A percentile compares a stretch with the other conserved stretches of the same genome.
phyloP scores from a whole-genome alignment of 2,113 vertebrate genomes.

The Xenopus tropicalis region UCB_Xtro_10.0 CM004445.2:27470501-27471000 shows the following conservation, averaged over 20 bases:
- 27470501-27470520: not conserved
- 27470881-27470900: conserved; percentile 59
- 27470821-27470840: conserved; percentile 62
- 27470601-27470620: conserved; percentile 40
- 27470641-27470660: conserved; percentile 63
- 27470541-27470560: conserved; percentile 4
- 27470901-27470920: conserved; percentile 46
- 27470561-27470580: conserved; percentile 10
- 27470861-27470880: conserved; percentile 67
- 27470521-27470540: not conserved
- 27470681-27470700: conserved; percentile 70
- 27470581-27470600: conserved; percentile 48
- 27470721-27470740: conserved; percentile 63
- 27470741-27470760: conserved; percentile 57
- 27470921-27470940: conserved; percentile 49
- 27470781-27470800: conserved; percentile 61
- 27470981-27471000: conserved; percentile 51
- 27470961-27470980: conserved; percentile 42
- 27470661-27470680: conserved; percentile 63
- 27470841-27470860: conserved; percentile 63
- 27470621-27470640: conserved; percentile 50
- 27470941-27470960: not conserved
- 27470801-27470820: conserved; percentile 66
- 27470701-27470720: conserved; percentile 59
- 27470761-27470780: conserved; percentile 60